Evolutionary conservation across 37 sponge, comb jelly and placozoan genomes (phyloP).

Genomic region (Lycopodina hypogea): DNA sequence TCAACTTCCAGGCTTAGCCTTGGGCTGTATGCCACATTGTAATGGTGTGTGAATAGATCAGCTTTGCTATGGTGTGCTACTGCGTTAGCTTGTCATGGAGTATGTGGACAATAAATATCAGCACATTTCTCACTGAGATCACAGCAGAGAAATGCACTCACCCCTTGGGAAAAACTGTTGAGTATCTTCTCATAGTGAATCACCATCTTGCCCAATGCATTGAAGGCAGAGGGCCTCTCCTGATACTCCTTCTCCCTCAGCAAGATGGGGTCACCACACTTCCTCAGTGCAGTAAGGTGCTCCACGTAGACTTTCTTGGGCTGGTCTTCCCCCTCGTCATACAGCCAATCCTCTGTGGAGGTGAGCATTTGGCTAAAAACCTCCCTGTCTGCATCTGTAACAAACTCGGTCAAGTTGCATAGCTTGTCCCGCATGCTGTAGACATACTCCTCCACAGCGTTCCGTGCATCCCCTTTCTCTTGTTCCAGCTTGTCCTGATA

Average conservation of each 20-base stretch:
- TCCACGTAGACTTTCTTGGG: conserved; percentile 85
- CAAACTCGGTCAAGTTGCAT: conserved; percentile 48
- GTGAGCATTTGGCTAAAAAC: conserved; percentile 24
- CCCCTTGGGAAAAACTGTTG: conserved; percentile 58
- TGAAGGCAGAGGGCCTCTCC: conserved; percentile 71
- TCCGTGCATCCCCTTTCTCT: conserved; percentile 84
- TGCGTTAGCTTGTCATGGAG: no score
- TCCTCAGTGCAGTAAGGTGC: conserved; percentile 71
- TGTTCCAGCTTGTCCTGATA: conserved; percentile 71
- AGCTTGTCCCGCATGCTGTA: conserved; percentile 92
- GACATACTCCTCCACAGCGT: conserved; percentile 96
- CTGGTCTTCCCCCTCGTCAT: conserved; percentile 96
- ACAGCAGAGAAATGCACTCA: no score
- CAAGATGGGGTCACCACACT: conserved; percentile 68
- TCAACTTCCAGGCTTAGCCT: no score
- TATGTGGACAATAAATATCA: no score
- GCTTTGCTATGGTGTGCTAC: no score
- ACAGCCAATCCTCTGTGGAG: conserved; percentile 94
- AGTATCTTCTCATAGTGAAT: conserved; percentile 91
- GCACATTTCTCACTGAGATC: no score
- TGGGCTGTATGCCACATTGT: no score
- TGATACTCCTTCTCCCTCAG: conserved; percentile 60
- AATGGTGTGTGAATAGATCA: no score
- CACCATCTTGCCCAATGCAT: conserved; percentile 55
- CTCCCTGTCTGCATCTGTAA: conserved; percentile 61